phyloP scores from a whole-genome alignment of 2,113 vertebrate genomes.

The Orycteropus afer region DNA sequence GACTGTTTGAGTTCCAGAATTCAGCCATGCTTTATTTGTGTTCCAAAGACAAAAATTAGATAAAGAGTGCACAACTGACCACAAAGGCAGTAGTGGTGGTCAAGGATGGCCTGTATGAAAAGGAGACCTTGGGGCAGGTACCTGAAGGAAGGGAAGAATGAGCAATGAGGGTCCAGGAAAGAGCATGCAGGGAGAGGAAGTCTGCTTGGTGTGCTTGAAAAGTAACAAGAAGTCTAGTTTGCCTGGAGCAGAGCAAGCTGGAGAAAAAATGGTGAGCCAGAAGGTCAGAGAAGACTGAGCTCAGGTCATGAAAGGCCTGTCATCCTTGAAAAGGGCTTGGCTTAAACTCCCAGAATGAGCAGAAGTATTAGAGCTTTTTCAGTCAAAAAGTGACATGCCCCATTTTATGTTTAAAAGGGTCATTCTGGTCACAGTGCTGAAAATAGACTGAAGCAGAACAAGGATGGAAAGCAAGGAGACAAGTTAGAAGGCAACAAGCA shows the following conservation, averaged over 20 bases:
- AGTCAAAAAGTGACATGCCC: constrained; percentile 31
- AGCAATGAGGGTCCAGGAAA: rapidly evolving
- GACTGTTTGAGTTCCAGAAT: neutral
- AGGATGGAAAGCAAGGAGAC: neutral
- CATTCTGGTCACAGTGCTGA: constrained; percentile 22
- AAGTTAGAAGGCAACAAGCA: neutral
- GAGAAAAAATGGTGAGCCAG: neutral
- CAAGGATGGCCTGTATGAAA: neutral
- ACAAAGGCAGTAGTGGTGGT: neutral
- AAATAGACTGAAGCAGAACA: neutral
- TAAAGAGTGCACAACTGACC: neutral
- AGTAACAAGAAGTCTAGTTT: neutral
- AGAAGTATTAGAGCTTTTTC: constrained; percentile 52
- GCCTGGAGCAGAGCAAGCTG: neutral
- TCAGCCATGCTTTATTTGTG: neutral
- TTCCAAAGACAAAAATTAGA: neutral
- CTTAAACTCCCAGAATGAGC: constrained; percentile 32
- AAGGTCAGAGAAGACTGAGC: neutral
- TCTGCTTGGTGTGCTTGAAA: neutral
- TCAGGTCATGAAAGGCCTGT: constrained; percentile 28
- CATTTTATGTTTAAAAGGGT: constrained; percentile 69
- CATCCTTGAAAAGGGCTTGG: constrained; percentile 19
- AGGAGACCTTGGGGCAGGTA: neutral
- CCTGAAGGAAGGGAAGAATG: neutral
- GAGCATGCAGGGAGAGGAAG: neutral